A percentile compares a stretch with the other conserved stretches of the same genome.
Conservation (phyloP, 2,797 vertebrate genomes). For the Arctocebus calabarensis region DNA sequence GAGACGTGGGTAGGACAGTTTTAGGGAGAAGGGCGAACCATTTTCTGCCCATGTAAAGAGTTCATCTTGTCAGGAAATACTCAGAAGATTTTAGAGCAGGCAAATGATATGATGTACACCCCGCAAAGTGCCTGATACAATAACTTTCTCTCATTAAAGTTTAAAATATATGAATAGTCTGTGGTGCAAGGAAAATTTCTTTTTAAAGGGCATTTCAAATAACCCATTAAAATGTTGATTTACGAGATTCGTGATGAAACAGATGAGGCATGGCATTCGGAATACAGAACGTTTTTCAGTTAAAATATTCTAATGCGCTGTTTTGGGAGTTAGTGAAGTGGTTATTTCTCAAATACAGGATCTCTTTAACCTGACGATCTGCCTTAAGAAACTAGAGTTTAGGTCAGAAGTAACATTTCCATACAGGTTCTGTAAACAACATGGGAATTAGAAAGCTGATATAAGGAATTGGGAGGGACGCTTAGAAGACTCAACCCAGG, state of each 20-base stretch:
- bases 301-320: neutral
- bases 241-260: neutral
- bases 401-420: neutral
- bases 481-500: neutral
- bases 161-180: neutral
- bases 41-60: neutral
- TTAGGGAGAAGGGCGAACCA: neutral
- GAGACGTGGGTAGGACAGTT: neutral
- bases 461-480: neutral
- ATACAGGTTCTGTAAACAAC: neutral
- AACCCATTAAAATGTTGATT: neutral
- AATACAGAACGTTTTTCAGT: neutral
- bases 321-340: neutral
- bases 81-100: neutral
- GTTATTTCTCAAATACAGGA: neutral
- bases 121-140: neutral
- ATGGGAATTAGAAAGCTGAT: neutral
- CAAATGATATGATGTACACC: neutral
- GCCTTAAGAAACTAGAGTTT: neutral
- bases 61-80: neutral
- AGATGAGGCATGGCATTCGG: neutral
- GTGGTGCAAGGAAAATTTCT: neutral
- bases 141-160: neutral
- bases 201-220: conserved; percentile 25
- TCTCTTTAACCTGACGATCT: neutral